Conservation (phyloP, 2,113 vertebrate species). For the Odocoileus virginianus region DNA sequence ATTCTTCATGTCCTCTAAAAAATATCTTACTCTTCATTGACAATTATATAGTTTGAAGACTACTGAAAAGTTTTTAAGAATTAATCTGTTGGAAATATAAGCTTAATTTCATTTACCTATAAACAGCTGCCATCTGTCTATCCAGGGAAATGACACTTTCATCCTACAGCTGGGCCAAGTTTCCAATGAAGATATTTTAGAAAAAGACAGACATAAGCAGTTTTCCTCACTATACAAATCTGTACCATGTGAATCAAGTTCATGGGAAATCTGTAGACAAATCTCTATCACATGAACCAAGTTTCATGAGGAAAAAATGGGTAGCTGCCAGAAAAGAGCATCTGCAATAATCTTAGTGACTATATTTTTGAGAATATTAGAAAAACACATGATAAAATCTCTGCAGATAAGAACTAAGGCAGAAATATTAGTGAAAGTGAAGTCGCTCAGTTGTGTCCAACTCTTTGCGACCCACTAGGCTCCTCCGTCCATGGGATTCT, state of each 20-base stretch:
- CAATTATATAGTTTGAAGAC: not conserved
- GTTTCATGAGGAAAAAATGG: not conserved
- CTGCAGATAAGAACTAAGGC: not conserved
- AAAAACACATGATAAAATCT: slow-evolving; percentile 6
- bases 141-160: not conserved
- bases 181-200: not conserved
- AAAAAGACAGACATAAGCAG: not conserved
- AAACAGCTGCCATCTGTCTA: not conserved
- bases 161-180: not conserved
- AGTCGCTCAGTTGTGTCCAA: too few species aligned
- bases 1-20: not conserved
- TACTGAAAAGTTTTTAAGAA: not conserved
- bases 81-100: not conserved
- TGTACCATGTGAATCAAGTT: not conserved
- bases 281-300: not conserved
- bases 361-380: not conserved
- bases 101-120: not conserved
- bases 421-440: not conserved
- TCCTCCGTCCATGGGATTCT: too few species aligned
- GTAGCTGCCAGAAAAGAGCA: not conserved
- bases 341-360: not conserved
- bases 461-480: too few species aligned
- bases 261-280: not conserved
- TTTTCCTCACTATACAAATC: not conserved
- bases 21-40: not conserved